phyloP scores from a whole-genome alignment of 2,888 invertebrate genomes.

The Linnaemya tessellans region DNA sequence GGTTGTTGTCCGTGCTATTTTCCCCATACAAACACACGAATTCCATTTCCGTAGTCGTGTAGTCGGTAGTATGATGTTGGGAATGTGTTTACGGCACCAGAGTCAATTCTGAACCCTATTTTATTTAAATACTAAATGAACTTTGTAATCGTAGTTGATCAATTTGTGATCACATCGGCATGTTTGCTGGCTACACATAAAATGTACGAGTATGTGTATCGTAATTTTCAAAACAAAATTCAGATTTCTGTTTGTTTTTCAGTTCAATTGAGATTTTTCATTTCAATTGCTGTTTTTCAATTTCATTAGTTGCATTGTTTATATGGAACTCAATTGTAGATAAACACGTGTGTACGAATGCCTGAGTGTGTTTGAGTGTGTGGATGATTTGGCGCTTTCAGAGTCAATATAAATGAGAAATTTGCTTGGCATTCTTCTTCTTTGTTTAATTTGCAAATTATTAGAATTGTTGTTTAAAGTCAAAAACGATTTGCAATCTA shows the following conservation, averaged over 20 bases:
- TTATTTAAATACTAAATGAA: too few species aligned
- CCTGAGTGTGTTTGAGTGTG: neutral
- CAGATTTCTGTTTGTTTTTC: conserved; percentile 7
- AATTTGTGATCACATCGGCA: too few species aligned
- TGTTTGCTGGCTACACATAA: neutral
- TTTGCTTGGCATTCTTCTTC: neutral
- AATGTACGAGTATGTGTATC: neutral
- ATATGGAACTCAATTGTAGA: conserved; percentile 4
- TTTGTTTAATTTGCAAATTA: neutral
- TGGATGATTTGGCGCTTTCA: neutral
- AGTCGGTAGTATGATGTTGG: too few species aligned
- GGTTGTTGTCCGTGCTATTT: too few species aligned
- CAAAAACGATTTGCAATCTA: conserved; percentile 27
- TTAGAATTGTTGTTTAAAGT: conserved; percentile 20
- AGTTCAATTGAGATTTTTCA: conserved; percentile 15
- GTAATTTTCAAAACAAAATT: conserved; percentile 17
- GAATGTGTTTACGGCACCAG: too few species aligned
- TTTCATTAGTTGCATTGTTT: conserved; percentile 45
- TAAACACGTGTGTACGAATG: neutral
- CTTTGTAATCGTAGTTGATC: too few species aligned
- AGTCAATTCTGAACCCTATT: too few species aligned
- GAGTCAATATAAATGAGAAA: neutral
- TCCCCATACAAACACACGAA: too few species aligned
- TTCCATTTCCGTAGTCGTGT: too few species aligned
- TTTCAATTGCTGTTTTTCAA: conserved; percentile 26